Base-by-base conservation (phyloP, 2,113 vertebrate species). In the Microtus montanus region DNA sequence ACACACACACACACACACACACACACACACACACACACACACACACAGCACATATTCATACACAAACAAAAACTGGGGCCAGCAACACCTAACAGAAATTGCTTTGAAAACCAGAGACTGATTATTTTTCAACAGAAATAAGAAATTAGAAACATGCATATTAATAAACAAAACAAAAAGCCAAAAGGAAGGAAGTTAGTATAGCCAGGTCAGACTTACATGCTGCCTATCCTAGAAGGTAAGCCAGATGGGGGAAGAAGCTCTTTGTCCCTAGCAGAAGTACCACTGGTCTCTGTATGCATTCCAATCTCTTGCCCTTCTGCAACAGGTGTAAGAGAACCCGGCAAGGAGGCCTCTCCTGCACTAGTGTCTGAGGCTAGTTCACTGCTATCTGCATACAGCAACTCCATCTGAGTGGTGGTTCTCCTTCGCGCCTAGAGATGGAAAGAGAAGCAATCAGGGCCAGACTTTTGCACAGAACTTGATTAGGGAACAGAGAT, bases 401-500 rank as follows among this genome's bases (percentile, higher is more conserved):
- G 99, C 97, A 99, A 93, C 93, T 99, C 99, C 99, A 99, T 99
- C 98, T 99, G 99, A 5, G 99, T 99, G 91, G 99, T 99, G 95
- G 99, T 99, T 95, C 99, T 98, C 96, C 99, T 98, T 38, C 99
- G 99, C 44, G 99, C 99, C 99, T 99, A 95, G 83, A 89, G 90
- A 94, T 13, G 68, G 96, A 95, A 89, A 93, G 95, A 98, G 95
- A 94, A 92, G 89, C 87, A 94, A 84, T 97, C 84, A 98, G 91
- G 70, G 92, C 95, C 77, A 89, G 70, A 89, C 87, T 87, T 94
- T 9, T 0, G 68, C 77, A 92, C 2, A 85, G 84, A 96, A 94
- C 64, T 35, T 68, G 66, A 92, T 92, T 64, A 94, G 77, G 41
- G 47, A 70, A 64, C 11, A 93, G 92, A 96, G 74, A 94, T 84